These are phyloP conservation scores for Eurystomus glaucurus DNA, from an alignment of 2,797 vertebrate genomes.

Conservation along the genomic window DNA sequence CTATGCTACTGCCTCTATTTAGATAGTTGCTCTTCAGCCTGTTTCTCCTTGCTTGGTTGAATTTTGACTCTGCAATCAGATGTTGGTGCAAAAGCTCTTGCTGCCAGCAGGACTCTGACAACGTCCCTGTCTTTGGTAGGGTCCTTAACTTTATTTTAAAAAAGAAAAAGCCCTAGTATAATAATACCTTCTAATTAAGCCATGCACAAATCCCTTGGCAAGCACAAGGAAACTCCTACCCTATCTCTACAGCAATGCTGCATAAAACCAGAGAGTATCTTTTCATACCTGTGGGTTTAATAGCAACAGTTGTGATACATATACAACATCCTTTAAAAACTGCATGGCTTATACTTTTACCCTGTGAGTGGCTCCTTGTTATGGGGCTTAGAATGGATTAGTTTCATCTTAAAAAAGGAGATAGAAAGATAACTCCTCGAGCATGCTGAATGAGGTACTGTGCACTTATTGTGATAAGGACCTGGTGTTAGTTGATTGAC, in stretches of 20 bases:
- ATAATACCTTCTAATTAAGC: slow-evolving; percentile 38
- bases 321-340: not conserved
- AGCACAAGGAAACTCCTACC: not conserved
- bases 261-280: not conserved
- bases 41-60: slow-evolving; percentile 27
- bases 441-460: not conserved
- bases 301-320: not conserved
- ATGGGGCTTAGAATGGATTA: slow-evolving; percentile 36
- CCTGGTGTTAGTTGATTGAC: not conserved
- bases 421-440: slow-evolving; percentile 28
- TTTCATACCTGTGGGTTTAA: slow-evolving; percentile 31
- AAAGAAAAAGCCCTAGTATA: not conserved
- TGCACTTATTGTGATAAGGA: slow-evolving; percentile 34
- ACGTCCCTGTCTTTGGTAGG: not conserved
- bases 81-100: slow-evolving; percentile 21
- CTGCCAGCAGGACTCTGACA: not conserved
- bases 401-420: slow-evolving; percentile 10
- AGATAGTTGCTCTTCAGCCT: not conserved
- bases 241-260: not conserved
- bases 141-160: slow-evolving; percentile 17
- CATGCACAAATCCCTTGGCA: not conserved
- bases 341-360: not conserved
- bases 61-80: not conserved
- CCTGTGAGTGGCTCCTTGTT: slow-evolving; percentile 29
- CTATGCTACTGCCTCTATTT: not conserved